These are phyloP conservation scores for Raja brachyura DNA, from an alignment of 2,113 vertebrate genomes.

Conservation along the genomic window DNA sequence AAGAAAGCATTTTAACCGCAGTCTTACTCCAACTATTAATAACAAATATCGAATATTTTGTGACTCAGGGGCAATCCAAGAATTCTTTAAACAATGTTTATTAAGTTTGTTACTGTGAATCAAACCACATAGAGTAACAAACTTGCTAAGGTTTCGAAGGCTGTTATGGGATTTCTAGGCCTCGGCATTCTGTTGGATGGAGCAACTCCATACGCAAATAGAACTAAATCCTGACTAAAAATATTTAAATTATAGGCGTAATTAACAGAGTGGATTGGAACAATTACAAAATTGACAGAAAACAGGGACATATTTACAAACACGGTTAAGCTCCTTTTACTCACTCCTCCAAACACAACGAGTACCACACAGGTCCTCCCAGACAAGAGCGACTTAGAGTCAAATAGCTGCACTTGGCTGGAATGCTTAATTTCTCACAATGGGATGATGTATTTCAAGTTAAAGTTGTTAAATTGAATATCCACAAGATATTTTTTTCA, in stretches of 20 bases:
- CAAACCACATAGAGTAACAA: background rate
- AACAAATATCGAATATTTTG: background rate
- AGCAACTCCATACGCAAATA: background rate
- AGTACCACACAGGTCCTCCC: slow-evolving; percentile 7
- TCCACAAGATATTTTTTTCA: background rate
- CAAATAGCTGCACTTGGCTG: background rate
- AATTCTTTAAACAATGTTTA: slow-evolving; percentile 7
- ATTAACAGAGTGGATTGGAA: background rate
- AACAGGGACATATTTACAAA: background rate
- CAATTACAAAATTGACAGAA: background rate
- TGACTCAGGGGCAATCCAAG: background rate
- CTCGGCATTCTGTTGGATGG: background rate
- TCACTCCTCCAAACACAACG: slow-evolving; percentile 26
- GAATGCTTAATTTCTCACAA: background rate
- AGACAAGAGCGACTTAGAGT: background rate
- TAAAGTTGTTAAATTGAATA: background rate
- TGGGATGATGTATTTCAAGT: background rate
- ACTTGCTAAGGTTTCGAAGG: background rate
- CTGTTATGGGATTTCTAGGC: slow-evolving; percentile 21
- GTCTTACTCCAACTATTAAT: background rate
- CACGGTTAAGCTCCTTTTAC: background rate
- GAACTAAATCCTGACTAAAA: background rate
- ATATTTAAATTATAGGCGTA: background rate
- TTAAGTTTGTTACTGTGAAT: background rate
- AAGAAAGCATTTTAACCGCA: background rate